These are phyloP conservation scores for Diphyllodes magnificus DNA, from an alignment of 2,113 vertebrate species.

Conservation along the genomic window DNA sequence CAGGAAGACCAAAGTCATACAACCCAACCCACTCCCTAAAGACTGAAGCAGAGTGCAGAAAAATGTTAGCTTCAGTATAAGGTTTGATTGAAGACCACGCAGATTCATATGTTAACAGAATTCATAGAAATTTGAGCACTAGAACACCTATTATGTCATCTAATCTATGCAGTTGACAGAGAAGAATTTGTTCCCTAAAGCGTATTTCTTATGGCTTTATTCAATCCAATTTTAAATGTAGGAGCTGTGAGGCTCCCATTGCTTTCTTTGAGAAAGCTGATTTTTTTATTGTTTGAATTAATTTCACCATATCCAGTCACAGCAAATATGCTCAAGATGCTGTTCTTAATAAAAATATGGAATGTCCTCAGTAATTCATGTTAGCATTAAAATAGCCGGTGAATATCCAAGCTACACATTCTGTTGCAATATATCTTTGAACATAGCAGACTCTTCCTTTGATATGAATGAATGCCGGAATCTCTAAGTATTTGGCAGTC, in stretches of 20 bases:
- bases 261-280: not conserved
- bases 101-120: not conserved
- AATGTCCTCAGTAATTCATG: not conserved
- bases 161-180: not conserved
- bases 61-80: not conserved
- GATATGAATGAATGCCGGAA: not conserved
- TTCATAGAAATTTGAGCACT: not conserved
- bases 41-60: not conserved
- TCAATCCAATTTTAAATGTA: not conserved
- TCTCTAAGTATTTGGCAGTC: not conserved
- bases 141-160: not conserved
- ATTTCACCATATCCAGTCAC: not conserved
- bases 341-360: slow-evolving; percentile 6
- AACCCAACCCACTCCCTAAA: not conserved
- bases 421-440: not conserved
- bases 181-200: not conserved
- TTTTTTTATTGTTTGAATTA: slow-evolving; percentile 30
- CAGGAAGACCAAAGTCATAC: not conserved
- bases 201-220: not conserved
- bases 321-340: not conserved
- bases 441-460: not conserved
- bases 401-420: not conserved
- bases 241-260: not conserved
- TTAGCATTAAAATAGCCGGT: not conserved
- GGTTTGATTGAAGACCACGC: not conserved